Evolutionary conservation across 2,113 vertebrate genomes (phyloP), one percentile per base, ranked within the genome.

Genomic region (Psittacus erithacus): DNA sequence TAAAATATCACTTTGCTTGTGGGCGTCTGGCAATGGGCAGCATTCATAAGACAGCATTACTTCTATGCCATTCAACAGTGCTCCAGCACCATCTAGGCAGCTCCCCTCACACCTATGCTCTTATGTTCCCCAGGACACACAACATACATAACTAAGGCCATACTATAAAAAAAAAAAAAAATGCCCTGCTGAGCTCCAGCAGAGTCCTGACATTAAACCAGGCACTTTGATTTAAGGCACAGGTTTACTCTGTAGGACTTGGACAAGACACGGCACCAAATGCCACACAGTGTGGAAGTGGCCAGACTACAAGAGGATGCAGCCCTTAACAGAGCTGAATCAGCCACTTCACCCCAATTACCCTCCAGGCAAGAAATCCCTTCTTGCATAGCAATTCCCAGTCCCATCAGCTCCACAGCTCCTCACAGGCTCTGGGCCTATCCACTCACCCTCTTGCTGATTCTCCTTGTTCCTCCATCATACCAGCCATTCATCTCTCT

Each of bases 261-360:
- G 17, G 47, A 60, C 44, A 7, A 80, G 57, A 67, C 11, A 7
- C 64, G 60, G 28, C n/a, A 29, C 16, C 31, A 68, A 67, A 83
- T 13, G 41, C 25, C 25, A 55, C 67, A 38, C 0, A 0, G 16
- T 8, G 10, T 11, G 29, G 25, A 86, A 79, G 41, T 11, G 6
- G 16, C 12, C 33, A 82, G 47, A 19, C 47, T 43, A 39, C 43
- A 17, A 29, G 25, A 76, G 17, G 23, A 55, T 10, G 13, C 17
- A 88, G 55, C 28, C 29, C 18, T 29, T 23, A 28, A 3, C 23
- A 44, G n/a, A 2, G 11, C 29, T 5, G 8, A 38, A 31, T 50
- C 19, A 52, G 75, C 5, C 31, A 62, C 46, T 38, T 41, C 4
- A 44, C 5, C 6, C 44, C 39, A 17, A 44, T 0, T 20, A 11